phyloP scores from a whole-genome alignment of 1,140 invertebrate genomes.

The Drosophila equinoxialis region DNA sequence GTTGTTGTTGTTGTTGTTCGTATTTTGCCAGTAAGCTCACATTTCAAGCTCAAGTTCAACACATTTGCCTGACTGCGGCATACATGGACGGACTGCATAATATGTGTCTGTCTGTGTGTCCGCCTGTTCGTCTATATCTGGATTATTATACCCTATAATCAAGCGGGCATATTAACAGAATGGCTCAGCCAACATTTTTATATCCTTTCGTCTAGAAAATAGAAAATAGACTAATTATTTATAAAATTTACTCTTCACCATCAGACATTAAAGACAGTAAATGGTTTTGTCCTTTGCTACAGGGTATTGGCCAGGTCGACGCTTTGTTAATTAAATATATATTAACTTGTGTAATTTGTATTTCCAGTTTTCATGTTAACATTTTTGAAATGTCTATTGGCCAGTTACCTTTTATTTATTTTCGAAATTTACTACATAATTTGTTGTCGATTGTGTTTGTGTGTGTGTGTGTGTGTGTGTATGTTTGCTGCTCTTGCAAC shows the following conservation, averaged over 20 bases:
- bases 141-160: neutral
- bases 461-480: neutral
- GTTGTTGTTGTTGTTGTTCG: slow-evolving; percentile 17
- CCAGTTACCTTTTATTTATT: slow-evolving; percentile 1
- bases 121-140: neutral
- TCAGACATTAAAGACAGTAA: too few species aligned
- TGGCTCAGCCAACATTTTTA: too few species aligned
- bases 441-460: slow-evolving; percentile 1
- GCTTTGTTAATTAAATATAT: neutral
- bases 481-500: slow-evolving; percentile 11
- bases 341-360: slow-evolving; percentile 7
- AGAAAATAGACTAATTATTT: too few species aligned
- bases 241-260: too few species aligned
- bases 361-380: slow-evolving; percentile 13
- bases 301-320: neutral
- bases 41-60: slow-evolving; percentile 80
- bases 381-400: slow-evolving; percentile 8
- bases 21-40: slow-evolving; percentile 44
- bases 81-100: slow-evolving; percentile 1
- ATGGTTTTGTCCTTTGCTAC: neutral
- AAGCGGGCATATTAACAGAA: neutral
- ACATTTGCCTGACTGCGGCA: slow-evolving; percentile 14
- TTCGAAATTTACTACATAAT: slow-evolving; percentile 11
- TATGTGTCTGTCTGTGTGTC: slow-evolving; percentile 25
- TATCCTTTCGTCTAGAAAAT: too few species aligned